Evolutionary conservation across 1,140 invertebrate genomes (phyloP).

Genomic region (Centruroides vittatus): DNA sequence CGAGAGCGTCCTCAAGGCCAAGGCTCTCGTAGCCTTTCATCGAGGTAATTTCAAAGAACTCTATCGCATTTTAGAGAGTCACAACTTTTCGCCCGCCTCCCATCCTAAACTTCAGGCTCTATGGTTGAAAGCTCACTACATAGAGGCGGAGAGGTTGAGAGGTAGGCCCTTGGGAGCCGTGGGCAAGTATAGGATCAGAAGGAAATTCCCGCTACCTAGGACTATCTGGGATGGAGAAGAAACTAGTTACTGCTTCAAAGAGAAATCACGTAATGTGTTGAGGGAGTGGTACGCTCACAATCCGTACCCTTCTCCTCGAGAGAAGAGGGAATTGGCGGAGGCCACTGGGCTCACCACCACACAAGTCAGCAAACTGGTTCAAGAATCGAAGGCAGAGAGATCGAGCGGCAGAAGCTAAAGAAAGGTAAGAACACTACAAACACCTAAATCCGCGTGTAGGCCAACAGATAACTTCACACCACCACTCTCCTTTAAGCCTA

Average conservation of each 20-base stretch:
- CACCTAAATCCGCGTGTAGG: no score
- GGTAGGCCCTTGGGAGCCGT: constrained; percentile 49
- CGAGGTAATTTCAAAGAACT: constrained; percentile 92
- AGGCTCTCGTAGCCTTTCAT: constrained; percentile 94
- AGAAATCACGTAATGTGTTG: constrained; percentile 74
- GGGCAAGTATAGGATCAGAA: constrained; percentile 84
- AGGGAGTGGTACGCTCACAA: constrained; percentile 74
- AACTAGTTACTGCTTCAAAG: constrained; percentile 95
- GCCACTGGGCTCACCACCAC: constrained; percentile 94
- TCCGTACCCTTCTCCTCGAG: constrained; percentile 83
- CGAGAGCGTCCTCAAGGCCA: constrained; percentile 95
- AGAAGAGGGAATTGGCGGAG: constrained; percentile 90
- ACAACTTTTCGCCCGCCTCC: constrained; percentile 90
- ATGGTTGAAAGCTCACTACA: constrained; percentile 47
- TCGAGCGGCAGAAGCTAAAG: constrained; percentile 41
- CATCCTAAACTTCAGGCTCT: constrained; percentile 84
- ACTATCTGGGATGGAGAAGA: constrained; percentile 99
- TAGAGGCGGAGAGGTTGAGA: constrained; percentile 38
- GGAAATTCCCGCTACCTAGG: constrained; percentile 88
- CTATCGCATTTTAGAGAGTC: constrained; percentile 86
- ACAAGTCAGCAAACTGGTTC: constrained; percentile 96
- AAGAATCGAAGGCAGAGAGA: constrained; percentile 92
- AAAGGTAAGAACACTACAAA: constrained; percentile 21
- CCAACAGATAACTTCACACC: no score
- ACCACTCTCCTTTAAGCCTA: no score